Conservation (phyloP, 2,888 invertebrate genomes). For the Callinectes sapidus region DNA sequence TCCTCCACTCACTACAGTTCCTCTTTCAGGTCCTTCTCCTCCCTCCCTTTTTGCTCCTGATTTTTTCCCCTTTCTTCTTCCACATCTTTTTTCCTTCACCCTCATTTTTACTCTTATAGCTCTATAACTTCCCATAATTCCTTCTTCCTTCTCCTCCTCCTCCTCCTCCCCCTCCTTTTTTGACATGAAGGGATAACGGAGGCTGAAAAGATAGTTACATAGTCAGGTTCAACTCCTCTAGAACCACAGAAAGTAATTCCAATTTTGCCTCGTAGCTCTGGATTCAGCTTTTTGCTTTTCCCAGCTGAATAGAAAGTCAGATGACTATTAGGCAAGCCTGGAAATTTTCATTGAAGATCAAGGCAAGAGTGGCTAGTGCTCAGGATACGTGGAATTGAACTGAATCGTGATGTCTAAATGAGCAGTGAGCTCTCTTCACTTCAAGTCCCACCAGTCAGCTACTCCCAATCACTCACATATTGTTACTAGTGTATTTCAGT, state of each 20-base stretch:
- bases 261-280: constrained; percentile 7
- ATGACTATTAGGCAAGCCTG: constrained; percentile 43
- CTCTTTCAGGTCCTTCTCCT: neutral
- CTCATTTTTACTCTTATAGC: neutral
- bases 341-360: constrained; percentile 45
- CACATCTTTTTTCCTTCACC: neutral
- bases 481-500: neutral
- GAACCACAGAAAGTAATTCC: neutral
- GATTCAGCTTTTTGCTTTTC: constrained; percentile 42
- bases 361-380: constrained; percentile 33
- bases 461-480: neutral
- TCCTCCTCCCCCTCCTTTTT: neutral
- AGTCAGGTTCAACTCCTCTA: neutral
- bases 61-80: neutral
- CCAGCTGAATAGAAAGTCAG: constrained; percentile 35
- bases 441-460: neutral
- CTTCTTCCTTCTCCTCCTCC: neutral
- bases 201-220: neutral
- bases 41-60: neutral
- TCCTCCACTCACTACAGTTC: neutral
- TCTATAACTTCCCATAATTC: neutral
- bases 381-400: constrained; percentile 19
- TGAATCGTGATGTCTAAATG: neutral
- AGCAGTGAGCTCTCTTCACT: neutral
- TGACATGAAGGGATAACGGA: neutral